Percentiles rank a stretch among this genome's conserved stretches.
These are phyloP conservation scores for Sisor rabdophorus DNA, from an alignment of 2,113 vertebrate species.

Conservation along the genomic window DNA sequence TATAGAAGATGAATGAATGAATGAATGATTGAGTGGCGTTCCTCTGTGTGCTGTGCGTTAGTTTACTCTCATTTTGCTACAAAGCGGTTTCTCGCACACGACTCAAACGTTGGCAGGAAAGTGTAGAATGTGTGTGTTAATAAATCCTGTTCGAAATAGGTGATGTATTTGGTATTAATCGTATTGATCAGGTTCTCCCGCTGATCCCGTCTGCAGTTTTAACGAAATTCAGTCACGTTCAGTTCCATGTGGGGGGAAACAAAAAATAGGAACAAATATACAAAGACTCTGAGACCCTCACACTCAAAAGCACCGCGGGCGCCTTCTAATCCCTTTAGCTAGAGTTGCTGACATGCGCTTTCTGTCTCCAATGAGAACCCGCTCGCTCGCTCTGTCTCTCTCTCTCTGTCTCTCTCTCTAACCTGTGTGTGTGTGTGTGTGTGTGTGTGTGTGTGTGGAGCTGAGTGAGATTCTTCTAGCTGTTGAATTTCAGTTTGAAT, in stretches of 20 bases:
- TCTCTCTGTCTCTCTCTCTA: conserved; percentile 18
- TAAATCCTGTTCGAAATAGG: too few relatives aligned
- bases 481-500: neutral
- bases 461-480: neutral
- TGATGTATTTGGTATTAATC: too few relatives aligned
- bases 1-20: too few relatives aligned
- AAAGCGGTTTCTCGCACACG: too few relatives aligned
- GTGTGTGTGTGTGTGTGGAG: conserved; percentile 29
- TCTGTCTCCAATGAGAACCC: conserved; percentile 66
- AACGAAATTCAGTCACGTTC: neutral
- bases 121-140: too few relatives aligned
- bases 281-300: conserved; percentile 10
- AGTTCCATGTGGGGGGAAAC: neutral
- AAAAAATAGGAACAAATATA: conserved; percentile 2
- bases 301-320: conserved; percentile 69
- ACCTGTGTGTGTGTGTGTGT: conserved; percentile 40
- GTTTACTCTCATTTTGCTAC: too few relatives aligned
- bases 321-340: conserved; percentile 68
- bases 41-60: too few relatives aligned
- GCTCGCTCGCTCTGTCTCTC: conserved; percentile 25
- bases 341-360: conserved; percentile 77
- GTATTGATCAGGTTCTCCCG: neutral
- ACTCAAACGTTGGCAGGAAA: too few relatives aligned
- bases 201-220: neutral
- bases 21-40: too few relatives aligned